Evolutionary conservation across 2,113 vertebrate genomes (phyloP).

Genomic region (Cervus canadensis): DNA sequence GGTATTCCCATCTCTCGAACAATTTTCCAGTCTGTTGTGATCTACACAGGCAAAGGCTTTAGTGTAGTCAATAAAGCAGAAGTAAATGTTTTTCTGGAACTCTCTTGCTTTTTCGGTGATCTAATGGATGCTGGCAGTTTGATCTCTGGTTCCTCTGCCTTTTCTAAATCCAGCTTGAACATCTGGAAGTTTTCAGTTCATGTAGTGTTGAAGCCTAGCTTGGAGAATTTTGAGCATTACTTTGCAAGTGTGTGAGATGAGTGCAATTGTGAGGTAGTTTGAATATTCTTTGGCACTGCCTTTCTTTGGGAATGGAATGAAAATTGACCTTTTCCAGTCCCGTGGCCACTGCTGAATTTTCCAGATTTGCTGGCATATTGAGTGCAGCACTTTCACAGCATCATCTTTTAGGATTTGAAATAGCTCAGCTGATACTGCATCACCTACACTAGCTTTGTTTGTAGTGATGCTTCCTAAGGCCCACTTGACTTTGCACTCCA

Average conservation of each 20-base stretch:
- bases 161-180: neutral
- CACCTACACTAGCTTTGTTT: neutral
- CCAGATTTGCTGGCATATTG: neutral
- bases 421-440: neutral
- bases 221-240: neutral
- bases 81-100: neutral
- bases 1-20: neutral
- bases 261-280: neutral
- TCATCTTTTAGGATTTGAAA: neutral
- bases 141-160: neutral
- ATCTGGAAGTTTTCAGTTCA: neutral
- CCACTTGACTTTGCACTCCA: neutral
- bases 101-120: neutral
- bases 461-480: neutral
- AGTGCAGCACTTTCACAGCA: neutral
- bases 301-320: neutral
- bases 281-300: neutral
- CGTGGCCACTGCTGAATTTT: neutral
- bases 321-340: neutral
- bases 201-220: neutral
- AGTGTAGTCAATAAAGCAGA: neutral
- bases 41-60: neutral
- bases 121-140: neutral
- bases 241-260: neutral
- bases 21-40: neutral